Evolutionary conservation across 2,113 vertebrate genomes (phyloP).

Genomic region (Elanoides forficatus): DNA sequence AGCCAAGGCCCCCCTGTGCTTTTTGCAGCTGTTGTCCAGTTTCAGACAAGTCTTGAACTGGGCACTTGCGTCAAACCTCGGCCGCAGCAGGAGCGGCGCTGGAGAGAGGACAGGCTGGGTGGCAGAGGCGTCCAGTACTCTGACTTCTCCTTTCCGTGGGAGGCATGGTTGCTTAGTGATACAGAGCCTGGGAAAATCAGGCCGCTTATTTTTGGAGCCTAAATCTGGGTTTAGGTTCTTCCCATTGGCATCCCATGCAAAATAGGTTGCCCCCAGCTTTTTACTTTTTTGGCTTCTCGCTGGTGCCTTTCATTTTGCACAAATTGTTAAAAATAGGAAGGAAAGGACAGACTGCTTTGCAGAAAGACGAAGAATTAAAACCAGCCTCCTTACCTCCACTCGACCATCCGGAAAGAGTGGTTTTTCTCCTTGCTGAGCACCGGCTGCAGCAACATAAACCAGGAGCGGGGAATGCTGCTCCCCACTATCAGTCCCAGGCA

Average conservation of each 20-base stretch:
- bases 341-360: neutral
- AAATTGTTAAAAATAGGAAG: neutral
- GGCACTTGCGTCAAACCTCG: neutral
- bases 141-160: neutral
- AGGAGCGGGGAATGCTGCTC: neutral
- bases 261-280: neutral
- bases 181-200: neutral
- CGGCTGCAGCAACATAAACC: neutral
- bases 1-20: rapidly evolving
- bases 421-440: neutral
- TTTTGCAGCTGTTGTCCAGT: neutral
- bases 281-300: rapidly evolving
- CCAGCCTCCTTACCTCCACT: neutral
- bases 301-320: neutral
- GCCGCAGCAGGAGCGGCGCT: rapidly evolving
- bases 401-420: neutral
- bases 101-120: neutral
- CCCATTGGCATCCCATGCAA: neutral
- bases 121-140: neutral
- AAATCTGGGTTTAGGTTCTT: slow-evolving; percentile 39
- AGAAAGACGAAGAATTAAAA: neutral
- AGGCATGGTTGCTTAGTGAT: slow-evolving; percentile 15
- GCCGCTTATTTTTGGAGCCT: slow-evolving; percentile 59
- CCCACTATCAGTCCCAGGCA: neutral
- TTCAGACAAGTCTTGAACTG: neutral